Evolutionary conservation across 2,113 vertebrate species (phyloP).

Genomic region (Sitta europaea): DNA sequence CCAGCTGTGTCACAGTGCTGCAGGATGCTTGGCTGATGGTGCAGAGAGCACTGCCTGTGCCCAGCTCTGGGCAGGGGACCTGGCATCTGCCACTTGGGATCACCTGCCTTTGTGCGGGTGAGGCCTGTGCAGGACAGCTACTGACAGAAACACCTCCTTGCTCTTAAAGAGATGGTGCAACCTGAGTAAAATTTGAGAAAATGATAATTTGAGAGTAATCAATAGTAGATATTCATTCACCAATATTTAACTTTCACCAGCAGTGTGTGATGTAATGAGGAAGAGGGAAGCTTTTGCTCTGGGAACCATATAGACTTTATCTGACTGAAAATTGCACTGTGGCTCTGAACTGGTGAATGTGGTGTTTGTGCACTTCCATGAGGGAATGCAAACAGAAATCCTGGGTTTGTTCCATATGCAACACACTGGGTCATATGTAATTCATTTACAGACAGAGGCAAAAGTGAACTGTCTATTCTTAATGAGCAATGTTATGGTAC

Average conservation of each 20-base stretch:
- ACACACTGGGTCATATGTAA: fast-evolving
- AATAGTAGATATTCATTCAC: background rate
- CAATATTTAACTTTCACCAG: background rate
- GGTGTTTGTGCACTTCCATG: fast-evolving
- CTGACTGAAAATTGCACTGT: background rate
- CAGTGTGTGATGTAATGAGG: background rate
- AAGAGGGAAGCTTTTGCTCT: background rate
- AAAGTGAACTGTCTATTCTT: background rate
- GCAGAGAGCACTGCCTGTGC: fast-evolving
- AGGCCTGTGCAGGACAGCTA: background rate
- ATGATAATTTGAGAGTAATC: background rate
- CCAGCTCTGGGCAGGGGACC: background rate
- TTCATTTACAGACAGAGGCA: background rate
- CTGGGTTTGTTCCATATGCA: background rate
- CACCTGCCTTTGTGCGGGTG: background rate
- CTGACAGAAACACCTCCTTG: background rate
- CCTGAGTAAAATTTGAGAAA: background rate
- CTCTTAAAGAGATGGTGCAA: background rate
- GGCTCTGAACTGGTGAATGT: background rate
- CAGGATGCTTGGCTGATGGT: fast-evolving
- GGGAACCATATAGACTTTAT: background rate
- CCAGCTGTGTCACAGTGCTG: background rate
- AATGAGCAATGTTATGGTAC: background rate
- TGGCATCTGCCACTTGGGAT: fast-evolving
- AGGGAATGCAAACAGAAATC: background rate